Base-by-base conservation (phyloP, 2,113 vertebrate species). In the Bagarius yarrelli region DNA sequence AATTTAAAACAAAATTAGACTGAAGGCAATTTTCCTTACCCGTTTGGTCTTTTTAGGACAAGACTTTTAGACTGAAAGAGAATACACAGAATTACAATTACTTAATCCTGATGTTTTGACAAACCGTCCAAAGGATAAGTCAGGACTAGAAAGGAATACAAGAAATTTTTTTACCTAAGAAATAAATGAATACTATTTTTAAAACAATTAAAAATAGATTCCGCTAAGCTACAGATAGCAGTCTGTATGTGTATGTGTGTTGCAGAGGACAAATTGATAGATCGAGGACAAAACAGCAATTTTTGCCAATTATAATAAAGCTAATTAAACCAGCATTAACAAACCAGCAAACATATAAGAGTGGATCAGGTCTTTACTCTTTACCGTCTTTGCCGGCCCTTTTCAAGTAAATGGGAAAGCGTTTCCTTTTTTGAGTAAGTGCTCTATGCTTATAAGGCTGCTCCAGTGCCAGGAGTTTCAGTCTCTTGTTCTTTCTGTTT, bases 341-440 rank as follows among this genome's bases (percentile, higher is more conserved):
- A 30, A 14, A 16, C 32, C 53, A 8, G 18, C 23, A 40, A 23
- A 75, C 23, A 36, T 36, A n/a, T 50, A 25, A 47, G 14, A 25
- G 19, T 66, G 25, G 52, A 69, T 40, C 63, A 21, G 32, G 52
- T 70, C 64, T 44, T 32, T 44, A 32, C 61, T 27, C 4, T 64
- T 47, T 1, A 50, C 27, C n/a, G 11, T n/a, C n/a, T n/a, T n/a
- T n/a, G 8, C 21, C 47, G 34, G 60, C 59, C 15, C 11, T 4
- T 8, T 67, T 53, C 44, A 18, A 34, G 53, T 18, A 19, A 23
- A 69, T 8, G 25, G 69, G 23, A 81, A 73, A 64, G 30, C 11
- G 21, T 21, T 80, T 60, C 60, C 63, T 56, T 71, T 27, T 60
- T 44, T 73, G 40, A 60, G 72, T 40, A 72, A 61, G 79, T 60